Evolutionary conservation across 2,113 vertebrate species (phyloP).

Genomic region (Leptodactylus fuscus): DNA sequence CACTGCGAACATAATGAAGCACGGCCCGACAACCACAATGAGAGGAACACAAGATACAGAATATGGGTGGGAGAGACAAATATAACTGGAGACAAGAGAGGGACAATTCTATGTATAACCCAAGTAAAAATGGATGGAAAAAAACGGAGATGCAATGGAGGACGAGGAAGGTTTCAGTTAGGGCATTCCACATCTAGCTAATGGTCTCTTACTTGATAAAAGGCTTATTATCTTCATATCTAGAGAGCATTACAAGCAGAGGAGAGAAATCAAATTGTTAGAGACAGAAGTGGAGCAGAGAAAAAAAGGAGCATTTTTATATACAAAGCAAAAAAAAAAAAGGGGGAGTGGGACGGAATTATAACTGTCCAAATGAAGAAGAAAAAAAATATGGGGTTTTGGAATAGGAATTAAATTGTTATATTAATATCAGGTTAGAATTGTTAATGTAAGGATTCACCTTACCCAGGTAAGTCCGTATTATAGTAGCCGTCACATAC

Average conservation of each 20-base stretch:
- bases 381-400: conserved; percentile 71
- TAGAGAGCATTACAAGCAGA: conserved; percentile 98
- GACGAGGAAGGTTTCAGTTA: conserved; percentile 75
- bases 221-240: conserved; percentile 99
- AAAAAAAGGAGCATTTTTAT: conserved; percentile 79
- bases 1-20: not conserved
- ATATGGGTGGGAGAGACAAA: not conserved
- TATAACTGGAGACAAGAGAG: not conserved
- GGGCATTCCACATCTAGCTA: conserved; percentile 89
- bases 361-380: conserved; percentile 62
- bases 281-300: conserved; percentile 87
- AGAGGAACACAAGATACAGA: not conserved
- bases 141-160: conserved; percentile 79
- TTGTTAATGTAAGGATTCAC: conserved; percentile 84
- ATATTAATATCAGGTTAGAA: conserved; percentile 76
- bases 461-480: conserved; percentile 99
- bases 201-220: conserved; percentile 99
- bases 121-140: conserved; percentile 54
- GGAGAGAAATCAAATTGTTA: conserved; percentile 97
- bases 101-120: conserved; percentile 3
- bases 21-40: conserved; percentile 28
- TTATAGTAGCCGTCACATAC: conserved; percentile 99
- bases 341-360: conserved; percentile 59
- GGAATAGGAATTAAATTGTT: conserved; percentile 77
- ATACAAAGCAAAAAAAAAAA: conserved; percentile 74